Evolutionary conservation across 1,140 invertebrate genomes (phyloP).

Genomic region (Orius insidiosus): DNA sequence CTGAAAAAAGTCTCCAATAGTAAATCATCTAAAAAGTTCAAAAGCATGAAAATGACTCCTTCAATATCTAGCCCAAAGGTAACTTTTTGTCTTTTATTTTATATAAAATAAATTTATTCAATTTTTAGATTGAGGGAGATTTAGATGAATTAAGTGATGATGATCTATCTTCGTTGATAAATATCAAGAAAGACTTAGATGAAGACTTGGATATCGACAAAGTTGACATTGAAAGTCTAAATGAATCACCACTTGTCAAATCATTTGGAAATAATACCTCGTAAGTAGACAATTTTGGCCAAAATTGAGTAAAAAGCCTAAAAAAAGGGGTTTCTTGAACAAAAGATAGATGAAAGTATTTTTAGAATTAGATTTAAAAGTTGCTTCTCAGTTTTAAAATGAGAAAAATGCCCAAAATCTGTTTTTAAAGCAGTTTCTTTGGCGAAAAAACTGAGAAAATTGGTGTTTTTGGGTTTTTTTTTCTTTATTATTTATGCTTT

Average conservation of each 20-base stretch:
- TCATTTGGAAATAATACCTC: background rate
- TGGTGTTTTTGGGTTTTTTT: no score
- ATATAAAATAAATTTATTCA: background rate
- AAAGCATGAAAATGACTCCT: conserved; percentile 12
- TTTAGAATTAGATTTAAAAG: no score
- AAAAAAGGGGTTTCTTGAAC: no score
- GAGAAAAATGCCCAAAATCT: no score
- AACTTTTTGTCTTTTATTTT: background rate
- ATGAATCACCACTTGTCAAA: conserved; percentile 11
- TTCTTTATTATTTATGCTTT: no score
- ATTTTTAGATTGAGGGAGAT: conserved; percentile 12
- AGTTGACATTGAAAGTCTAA: conserved; percentile 19
- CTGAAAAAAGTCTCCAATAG: conserved; percentile 10
- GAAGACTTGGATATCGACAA: conserved; percentile 15
- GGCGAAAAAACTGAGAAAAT: no score
- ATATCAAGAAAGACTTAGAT: conserved; percentile 13
- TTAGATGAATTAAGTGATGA: conserved; percentile 7
- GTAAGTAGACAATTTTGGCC: no score
- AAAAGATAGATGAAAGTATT: no score
- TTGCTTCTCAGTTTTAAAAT: no score
- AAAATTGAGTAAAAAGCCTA: no score
- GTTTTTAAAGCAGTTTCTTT: no score
- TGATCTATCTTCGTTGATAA: background rate
- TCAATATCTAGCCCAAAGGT: conserved; percentile 11
- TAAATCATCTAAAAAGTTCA: conserved; percentile 4